These are phyloP conservation scores for Shinisaurus crocodilurus DNA, from an alignment of 2,113 vertebrate genomes.

Conservation along the genomic window DNA sequence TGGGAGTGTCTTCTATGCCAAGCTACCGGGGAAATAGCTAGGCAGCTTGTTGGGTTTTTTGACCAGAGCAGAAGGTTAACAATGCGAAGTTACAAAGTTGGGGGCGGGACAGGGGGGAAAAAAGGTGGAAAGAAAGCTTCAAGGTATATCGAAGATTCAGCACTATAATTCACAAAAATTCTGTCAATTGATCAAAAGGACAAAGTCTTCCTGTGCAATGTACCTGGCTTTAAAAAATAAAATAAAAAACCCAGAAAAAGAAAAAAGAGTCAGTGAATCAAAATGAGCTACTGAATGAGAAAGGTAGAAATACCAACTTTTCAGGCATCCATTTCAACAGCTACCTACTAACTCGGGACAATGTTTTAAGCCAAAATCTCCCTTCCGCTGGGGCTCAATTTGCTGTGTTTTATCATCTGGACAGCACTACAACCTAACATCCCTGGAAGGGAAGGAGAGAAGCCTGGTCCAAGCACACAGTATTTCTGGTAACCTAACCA, in stretches of 20 bases:
- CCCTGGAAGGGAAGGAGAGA: constrained; percentile 11
- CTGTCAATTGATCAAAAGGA: constrained; percentile 73
- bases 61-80: constrained; percentile 77
- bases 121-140: constrained; percentile 43
- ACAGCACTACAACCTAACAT: neutral
- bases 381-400: rapidly evolving
- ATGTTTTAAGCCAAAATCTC: neutral
- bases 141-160: constrained; percentile 72
- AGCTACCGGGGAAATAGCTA: constrained; percentile 65
- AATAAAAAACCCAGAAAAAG: neutral
- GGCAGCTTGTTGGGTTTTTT: constrained; percentile 66
- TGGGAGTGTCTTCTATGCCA: constrained; percentile 66
- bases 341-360: constrained; percentile 24
- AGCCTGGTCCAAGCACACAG: neutral
- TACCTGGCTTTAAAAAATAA: constrained; percentile 77
- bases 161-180: constrained; percentile 80
- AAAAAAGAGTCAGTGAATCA: constrained; percentile 84
- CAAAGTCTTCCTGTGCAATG: constrained; percentile 97
- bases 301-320: constrained; percentile 97
- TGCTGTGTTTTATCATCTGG: neutral
- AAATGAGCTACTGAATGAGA: constrained; percentile 88
- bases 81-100: constrained; percentile 76
- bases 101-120: constrained; percentile 47
- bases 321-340: constrained; percentile 94
- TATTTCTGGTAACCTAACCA: neutral